Conservation (phyloP, 1,140 invertebrate genomes). For the Aphidius ervi region DNA sequence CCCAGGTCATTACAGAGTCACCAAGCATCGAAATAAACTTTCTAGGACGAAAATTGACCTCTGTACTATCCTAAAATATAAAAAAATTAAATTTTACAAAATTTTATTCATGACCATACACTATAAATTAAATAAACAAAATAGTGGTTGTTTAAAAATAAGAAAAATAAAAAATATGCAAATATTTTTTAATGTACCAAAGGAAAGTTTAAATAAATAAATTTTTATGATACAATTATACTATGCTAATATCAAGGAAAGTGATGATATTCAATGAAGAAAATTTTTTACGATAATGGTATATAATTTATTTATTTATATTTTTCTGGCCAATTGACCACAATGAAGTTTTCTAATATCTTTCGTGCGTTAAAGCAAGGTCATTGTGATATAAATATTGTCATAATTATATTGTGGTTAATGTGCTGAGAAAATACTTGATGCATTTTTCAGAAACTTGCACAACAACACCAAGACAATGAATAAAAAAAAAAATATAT, state of each 20-base stretch:
- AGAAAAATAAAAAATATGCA: too few species aligned
- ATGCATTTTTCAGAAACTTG: too few species aligned
- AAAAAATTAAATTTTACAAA: neutral
- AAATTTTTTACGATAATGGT: neutral
- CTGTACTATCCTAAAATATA: neutral
- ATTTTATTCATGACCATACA: neutral
- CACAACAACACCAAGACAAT: too few species aligned
- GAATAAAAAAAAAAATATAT: too few species aligned
- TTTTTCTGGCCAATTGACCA: neutral
- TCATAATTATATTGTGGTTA: neutral
- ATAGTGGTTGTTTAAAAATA: too few species aligned
- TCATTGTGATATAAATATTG: constrained; percentile 15
- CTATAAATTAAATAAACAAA: too few species aligned
- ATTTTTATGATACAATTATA: too few species aligned
- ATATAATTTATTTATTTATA: neutral
- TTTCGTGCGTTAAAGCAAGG: constrained; percentile 8
- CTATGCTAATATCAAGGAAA: neutral
- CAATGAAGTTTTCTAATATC: constrained; percentile 2
- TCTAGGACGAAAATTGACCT: constrained; percentile 10
- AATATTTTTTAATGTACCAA: too few species aligned
- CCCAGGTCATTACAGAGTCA: constrained; percentile 21
- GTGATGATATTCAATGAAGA: neutral
- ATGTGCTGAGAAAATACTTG: too few species aligned
- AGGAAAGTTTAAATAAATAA: too few species aligned
- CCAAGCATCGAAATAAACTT: neutral